Evolutionary conservation across 2,113 vertebrate genomes (phyloP).

Genomic region (Rhodinocichla rosea): DNA sequence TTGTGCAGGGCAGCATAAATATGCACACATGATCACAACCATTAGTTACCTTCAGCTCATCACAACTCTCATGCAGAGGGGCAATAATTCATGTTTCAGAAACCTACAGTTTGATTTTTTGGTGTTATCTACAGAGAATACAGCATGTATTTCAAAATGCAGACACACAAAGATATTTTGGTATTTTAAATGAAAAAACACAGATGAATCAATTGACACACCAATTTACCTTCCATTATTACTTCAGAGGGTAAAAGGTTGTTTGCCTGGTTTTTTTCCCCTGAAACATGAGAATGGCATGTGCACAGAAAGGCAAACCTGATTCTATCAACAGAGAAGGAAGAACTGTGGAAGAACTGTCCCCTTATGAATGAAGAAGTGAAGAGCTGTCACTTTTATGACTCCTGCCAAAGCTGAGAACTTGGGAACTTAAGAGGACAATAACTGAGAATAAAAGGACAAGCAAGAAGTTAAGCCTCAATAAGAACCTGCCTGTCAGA

Average conservation of each 20-base stretch:
- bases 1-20: not conserved
- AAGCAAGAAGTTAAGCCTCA: not conserved
- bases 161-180: not conserved
- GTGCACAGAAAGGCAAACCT: not conserved
- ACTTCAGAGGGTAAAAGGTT: not conserved
- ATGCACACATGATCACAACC: fast-evolving
- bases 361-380: not conserved
- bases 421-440: not conserved
- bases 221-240: not conserved
- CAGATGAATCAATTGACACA: not conserved
- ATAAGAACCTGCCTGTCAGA: not conserved
- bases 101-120: not conserved
- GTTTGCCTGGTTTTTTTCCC: not conserved
- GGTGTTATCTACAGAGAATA: not conserved
- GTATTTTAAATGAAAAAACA: not conserved
- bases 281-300: not conserved
- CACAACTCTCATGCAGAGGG: not conserved
- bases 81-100: not conserved
- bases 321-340: not conserved
- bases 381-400: not conserved
- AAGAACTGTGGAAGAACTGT: not conserved
- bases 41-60: not conserved
- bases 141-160: not conserved
- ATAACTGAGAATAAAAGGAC: not conserved
- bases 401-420: not conserved